Evolutionary conservation across 2,797 vertebrate genomes (phyloP), one percentile per base, ranked within the genome.

Genomic region (Paratrypauchen microcephalus): DNA sequence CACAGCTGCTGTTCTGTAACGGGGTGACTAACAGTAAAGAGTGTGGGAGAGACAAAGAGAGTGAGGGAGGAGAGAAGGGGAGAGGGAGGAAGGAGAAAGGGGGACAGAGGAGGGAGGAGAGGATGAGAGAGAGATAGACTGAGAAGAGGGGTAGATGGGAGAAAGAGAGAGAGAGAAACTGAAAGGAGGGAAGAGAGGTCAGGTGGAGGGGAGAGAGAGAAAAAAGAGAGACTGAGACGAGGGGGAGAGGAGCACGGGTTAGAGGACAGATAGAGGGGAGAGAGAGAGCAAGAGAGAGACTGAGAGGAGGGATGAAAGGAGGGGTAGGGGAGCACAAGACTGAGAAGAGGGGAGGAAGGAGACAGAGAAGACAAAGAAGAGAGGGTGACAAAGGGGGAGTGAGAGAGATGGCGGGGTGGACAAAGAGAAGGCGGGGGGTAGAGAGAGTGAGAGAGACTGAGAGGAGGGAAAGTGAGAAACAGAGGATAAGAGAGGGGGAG

Each of bases 21-120:
- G 83, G 86, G 24, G 79, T 90, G 88, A 92, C 86, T 89, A 88
- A 90, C 76, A 75, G 79, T 80, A 9, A 79, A 86, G 80, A 85
- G 80, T 4, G 83, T 70, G 79, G 36, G 48, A 36, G 72, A 64
- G 78, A 45, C 16, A 18, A 68, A 61, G 67, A 76, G 82, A 76
- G 54, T 13, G 23, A 13, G 12, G 2, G 24, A 26, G 55, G 7
- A 16, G 19, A 6, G 55, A 6, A 5, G 6, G 18, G 1, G 18
- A 18, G 1, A 50, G 6, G 5, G 18, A 18, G 48, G 18, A 50
- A 16, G 6, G 47, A 19, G 18, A 48, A 13, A 18, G 4, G 19
- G 15, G 5, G 5, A 18, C 15, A 5, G 47, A 19, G n/a, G n/a
- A n/a, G n/a, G n/a, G n/a, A n/a, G n/a, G n/a, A n/a, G 48, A 3